Base-by-base conservation (phyloP, 1,140 invertebrate genomes). In the Anastatus disparis region DNA sequence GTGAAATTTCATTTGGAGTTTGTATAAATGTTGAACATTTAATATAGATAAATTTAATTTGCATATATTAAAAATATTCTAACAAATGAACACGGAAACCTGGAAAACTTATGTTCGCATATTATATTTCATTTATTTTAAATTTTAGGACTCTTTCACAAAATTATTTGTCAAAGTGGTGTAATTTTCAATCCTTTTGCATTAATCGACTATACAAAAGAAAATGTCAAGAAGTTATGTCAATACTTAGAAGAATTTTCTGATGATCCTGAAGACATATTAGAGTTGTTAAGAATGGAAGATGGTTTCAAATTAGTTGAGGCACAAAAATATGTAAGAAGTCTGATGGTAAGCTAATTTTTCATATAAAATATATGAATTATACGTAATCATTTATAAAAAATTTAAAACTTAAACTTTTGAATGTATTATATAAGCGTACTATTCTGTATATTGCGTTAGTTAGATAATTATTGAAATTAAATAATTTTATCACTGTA, bases 141-240 rank as follows among this genome's bases (percentile, higher is more conserved):
- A 63, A 35, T 52, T 35, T 13, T 78, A 81, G 88, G 87, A 15
- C 74, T 90, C 12, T 86, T 90, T 65, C 87, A 90, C 72, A 89
- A 87, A 76, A 88, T 86, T 1, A 90, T 91, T 24, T 70, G 85
- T 1, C 89, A 90, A 80, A 90, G 89, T 70, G 90, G 89, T 15
- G 84, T 84, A 15, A 85, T 85, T 0, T 74, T 77, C 7, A 80
- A 77, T 65, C 81, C 84, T 0, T 88, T 86, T 87, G 78, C 79
- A 22, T 50, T 90, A 50, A 88, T 91, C 38, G 15, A 42, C n/a
- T n/a, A 12, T 82, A 81, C 3, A 74, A 79, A 2, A 80, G 70
- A 78, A 79, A 65, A 79, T 76, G 78, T 68, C 85, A 20, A 27
- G 13, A 40, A 20, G 20, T 31, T 66, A 15, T 66, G 63, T 13